Evolutionary conservation across 2,797 vertebrate species (phyloP).

Genomic region (Pygocentrus nattereri): DNA sequence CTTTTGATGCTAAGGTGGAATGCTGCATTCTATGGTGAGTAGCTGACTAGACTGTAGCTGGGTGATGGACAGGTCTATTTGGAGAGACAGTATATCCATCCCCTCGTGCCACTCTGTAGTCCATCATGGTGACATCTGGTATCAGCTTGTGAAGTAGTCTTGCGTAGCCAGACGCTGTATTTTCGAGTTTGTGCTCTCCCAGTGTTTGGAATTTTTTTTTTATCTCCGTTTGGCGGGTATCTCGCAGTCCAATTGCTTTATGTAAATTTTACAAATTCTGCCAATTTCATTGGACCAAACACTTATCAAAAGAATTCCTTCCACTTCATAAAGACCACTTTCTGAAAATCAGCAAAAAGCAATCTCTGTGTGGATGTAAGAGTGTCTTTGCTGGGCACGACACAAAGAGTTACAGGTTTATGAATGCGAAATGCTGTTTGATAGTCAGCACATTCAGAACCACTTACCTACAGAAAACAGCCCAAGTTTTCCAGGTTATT

Average conservation of each 20-base stretch:
- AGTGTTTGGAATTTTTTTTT: constrained; percentile 21
- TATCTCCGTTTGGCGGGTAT: constrained; percentile 9
- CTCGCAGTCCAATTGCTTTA: constrained; percentile 13
- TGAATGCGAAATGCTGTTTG: neutral
- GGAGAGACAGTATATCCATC: constrained; percentile 43
- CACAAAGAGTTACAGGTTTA: neutral
- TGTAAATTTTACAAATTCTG: constrained; percentile 23
- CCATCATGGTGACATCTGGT: constrained; percentile 44
- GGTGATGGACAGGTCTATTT: constrained; percentile 58
- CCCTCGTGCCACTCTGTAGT: constrained; percentile 14
- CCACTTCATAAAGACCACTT: constrained; percentile 1
- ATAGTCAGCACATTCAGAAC: neutral
- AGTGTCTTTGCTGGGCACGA: neutral
- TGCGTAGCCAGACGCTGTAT: constrained; percentile 14
- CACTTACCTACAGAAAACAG: neutral
- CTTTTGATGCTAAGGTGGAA: constrained; percentile 35
- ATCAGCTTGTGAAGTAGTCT: constrained; percentile 36
- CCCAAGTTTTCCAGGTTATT: neutral
- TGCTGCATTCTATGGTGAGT: constrained; percentile 5
- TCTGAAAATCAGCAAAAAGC: constrained; percentile 22
- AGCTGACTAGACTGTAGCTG: constrained; percentile 14
- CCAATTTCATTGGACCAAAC: constrained; percentile 7
- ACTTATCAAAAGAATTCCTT: neutral
- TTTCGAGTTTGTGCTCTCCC: constrained; percentile 11
- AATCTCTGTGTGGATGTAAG: neutral